Percentiles rank a stretch among this genome's conserved stretches.
Conservation (phyloP, 2,797 vertebrate species). For the Pseudomugil tenellus region DNA sequence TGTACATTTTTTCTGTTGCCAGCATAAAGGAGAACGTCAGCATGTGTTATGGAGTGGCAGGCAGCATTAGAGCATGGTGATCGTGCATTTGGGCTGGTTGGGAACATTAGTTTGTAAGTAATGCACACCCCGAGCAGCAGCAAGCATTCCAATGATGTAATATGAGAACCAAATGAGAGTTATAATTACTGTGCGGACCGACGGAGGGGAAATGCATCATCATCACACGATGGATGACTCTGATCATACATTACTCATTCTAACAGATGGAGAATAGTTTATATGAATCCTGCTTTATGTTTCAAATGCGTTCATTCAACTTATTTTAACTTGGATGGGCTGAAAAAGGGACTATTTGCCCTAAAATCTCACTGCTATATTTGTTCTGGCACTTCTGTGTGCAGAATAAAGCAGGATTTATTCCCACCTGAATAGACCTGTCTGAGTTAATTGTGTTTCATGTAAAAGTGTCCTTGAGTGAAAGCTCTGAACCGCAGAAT, state of each 20-base stretch:
- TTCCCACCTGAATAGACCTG: neutral
- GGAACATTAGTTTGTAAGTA: constrained; percentile 70
- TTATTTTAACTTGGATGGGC: constrained; percentile 18
- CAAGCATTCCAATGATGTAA: constrained; percentile 64
- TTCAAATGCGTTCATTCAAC: constrained; percentile 18
- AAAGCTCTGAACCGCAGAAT: neutral
- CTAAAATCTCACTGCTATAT: neutral
- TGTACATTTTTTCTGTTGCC: constrained; percentile 48
- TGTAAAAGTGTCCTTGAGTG: neutral
- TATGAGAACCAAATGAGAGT: constrained; percentile 69
- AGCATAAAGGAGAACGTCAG: constrained; percentile 57
- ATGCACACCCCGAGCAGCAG: constrained; percentile 56
- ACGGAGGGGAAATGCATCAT: constrained; percentile 62
- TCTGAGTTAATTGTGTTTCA: neutral
- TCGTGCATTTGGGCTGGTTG: constrained; percentile 44
- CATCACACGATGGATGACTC: constrained; percentile 49
- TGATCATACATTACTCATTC: constrained; percentile 55
- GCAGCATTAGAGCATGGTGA: constrained; percentile 50
- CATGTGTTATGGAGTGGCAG: constrained; percentile 55
- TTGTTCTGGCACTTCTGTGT: constrained; percentile 5
- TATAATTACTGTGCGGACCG: constrained; percentile 53
- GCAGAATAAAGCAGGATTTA: constrained; percentile 6
- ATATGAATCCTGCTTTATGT: constrained; percentile 42
- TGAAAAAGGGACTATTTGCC: constrained; percentile 10
- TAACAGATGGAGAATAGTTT: constrained; percentile 62